Conservation (phyloP, 2,888 invertebrate genomes). For the Arctia plantaginis region DNA sequence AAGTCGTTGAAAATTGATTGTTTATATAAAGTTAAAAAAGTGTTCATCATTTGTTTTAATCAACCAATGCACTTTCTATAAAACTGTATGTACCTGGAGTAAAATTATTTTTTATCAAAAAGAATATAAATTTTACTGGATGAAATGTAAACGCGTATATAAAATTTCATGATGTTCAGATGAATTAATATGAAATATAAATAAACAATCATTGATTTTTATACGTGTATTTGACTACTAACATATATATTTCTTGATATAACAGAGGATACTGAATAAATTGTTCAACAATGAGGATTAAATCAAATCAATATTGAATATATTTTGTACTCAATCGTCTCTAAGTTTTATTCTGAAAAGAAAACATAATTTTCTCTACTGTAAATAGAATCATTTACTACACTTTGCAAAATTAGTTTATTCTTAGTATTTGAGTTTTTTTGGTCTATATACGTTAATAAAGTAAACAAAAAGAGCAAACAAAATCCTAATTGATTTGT, state of each 20-base stretch:
- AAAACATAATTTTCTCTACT: background rate
- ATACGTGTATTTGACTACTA: background rate
- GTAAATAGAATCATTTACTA: too few relatives aligned
- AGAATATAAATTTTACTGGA: too few relatives aligned
- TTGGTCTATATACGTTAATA: background rate
- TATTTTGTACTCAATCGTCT: background rate
- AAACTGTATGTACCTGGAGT: too few relatives aligned
- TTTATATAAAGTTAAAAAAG: too few relatives aligned
- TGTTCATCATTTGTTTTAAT: too few relatives aligned
- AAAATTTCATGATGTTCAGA: too few relatives aligned
- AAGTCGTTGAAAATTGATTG: background rate
- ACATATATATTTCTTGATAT: background rate
- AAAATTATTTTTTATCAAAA: too few relatives aligned
- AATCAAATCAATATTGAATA: background rate
- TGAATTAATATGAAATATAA: background rate
- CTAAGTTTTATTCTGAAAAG: background rate
- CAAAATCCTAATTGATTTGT: conserved; percentile 4
- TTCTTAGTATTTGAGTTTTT: background rate
- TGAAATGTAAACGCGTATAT: too few relatives aligned
- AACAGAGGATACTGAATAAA: background rate
- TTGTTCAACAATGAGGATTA: background rate
- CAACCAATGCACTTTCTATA: too few relatives aligned
- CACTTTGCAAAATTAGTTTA: background rate
- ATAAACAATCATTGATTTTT: background rate
- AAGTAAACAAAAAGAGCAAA: conserved; percentile 1